Base-by-base conservation (phyloP, 1,140 invertebrate genomes). In the Bursaphelenchus mucronatus region DNA sequence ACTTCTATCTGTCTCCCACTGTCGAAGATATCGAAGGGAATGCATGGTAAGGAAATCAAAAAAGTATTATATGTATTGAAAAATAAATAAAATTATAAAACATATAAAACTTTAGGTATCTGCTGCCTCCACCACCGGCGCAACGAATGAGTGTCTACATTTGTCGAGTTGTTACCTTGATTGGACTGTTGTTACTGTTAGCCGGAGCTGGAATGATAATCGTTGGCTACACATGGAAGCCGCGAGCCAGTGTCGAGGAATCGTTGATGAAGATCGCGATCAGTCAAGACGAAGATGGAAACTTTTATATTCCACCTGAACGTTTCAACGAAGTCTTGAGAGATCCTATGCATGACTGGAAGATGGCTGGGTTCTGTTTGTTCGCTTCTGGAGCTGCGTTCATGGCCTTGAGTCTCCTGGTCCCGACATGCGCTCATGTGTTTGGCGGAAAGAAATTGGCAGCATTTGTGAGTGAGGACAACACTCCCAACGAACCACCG, bases 401-500 rank as follows among this genome's bases (percentile, higher is more conserved):
- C n/a, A 67, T 80, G 63, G 78, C 79, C 41, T 56, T 81, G 3
- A 59, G 63, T 5, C 61, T 80, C 43, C 54, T 81, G 5, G 69
- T 80, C 6, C 79, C 78, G n/a, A 81, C 73, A 13, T 64, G 54
- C 47, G 78, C 74, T 15, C 66, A 76, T 6, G 69, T 67, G 55
- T 52, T 74, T 15, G 78, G 58, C n/a, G 19, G 59, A 49, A 21
- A 10, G n/a, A 44, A 57, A 19, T 55, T 75, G 9, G 78, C 78
- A 8, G 67, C 74, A 6, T 81, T 81, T 21, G 71, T 66, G 45
- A 65, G 56, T 43, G 76, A 72, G 61, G 76, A 79, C 44, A 75
- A 72, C 40, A 76, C 79, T 9, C 79, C 77, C n/a, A 80, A 78
- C 47, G 79, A 79, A 64, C 72, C 78, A 10, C 77, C 76, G 9